Evolutionary conservation across 2,797 vertebrate species (phyloP).

Genomic region (Synaphobranchus kaupii): DNA sequence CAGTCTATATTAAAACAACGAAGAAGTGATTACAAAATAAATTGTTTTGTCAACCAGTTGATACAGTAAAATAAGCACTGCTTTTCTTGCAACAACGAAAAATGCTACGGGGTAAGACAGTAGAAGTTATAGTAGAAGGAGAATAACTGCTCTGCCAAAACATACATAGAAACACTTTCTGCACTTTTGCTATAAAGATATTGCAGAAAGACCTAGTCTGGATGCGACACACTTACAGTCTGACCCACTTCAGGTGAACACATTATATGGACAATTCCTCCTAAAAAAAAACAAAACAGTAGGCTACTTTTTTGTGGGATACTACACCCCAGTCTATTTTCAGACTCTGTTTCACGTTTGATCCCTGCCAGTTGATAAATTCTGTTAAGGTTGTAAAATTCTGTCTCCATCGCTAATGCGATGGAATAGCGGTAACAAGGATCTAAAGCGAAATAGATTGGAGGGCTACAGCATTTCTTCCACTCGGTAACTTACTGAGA

Average conservation of each 20-base stretch:
- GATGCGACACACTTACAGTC: neutral
- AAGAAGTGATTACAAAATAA: neutral
- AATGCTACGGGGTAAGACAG: neutral
- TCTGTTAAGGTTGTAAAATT: slow-evolving; percentile 48
- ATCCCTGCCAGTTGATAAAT: slow-evolving; percentile 46
- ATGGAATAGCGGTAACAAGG: slow-evolving; percentile 38
- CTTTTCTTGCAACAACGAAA: neutral
- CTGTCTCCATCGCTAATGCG: slow-evolving; percentile 48
- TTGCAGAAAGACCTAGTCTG: neutral
- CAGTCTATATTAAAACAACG: neutral
- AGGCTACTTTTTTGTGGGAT: slow-evolving; percentile 37
- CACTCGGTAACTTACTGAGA: neutral
- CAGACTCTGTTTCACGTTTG: slow-evolving; percentile 35
- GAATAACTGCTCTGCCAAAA: neutral
- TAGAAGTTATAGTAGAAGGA: neutral
- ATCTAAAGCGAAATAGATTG: slow-evolving; percentile 22
- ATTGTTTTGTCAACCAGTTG: neutral
- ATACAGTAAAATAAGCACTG: neutral
- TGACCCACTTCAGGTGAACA: slow-evolving; percentile 29
- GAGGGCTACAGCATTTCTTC: slow-evolving; percentile 15
- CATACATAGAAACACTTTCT: neutral
- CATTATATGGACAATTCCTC: slow-evolving; percentile 25
- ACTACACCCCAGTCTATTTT: slow-evolving; percentile 44
- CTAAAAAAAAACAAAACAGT: slow-evolving; percentile 25
- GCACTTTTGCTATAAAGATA: neutral